Percentiles rank a stretch among this genome's conserved stretches.
These are phyloP conservation scores for Diphyllodes magnificus DNA, from an alignment of 2,113 vertebrate species.

Conservation along the genomic window DNA sequence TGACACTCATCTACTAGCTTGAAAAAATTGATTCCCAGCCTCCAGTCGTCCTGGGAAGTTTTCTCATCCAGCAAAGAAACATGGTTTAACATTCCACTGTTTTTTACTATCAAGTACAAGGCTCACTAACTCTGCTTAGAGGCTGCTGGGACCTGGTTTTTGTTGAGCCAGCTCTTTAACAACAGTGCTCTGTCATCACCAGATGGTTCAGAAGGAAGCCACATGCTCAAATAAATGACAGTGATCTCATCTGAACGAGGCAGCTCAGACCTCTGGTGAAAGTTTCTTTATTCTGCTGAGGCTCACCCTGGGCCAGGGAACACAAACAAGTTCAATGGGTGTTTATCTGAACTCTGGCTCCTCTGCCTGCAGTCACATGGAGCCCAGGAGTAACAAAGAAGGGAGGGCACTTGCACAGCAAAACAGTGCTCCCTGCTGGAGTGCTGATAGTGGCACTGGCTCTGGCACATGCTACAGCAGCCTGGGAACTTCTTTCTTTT, in stretches of 20 bases:
- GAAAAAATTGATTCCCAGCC: neutral
- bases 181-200: neutral
- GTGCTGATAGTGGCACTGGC: neutral
- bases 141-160: neutral
- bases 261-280: neutral
- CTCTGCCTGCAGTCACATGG: neutral
- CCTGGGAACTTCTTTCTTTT: neutral
- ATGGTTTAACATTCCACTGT: neutral
- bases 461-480: neutral
- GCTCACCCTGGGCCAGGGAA: neutral
- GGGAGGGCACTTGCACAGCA: neutral
- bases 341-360: neutral
- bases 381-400: neutral
- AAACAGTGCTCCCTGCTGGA: slow-evolving; percentile 21
- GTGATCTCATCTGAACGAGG: neutral
- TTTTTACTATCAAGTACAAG: neutral
- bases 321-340: neutral
- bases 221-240: neutral
- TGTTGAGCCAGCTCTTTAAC: neutral
- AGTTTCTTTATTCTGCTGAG: neutral
- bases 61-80: neutral
- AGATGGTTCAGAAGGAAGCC: neutral
- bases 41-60: neutral
- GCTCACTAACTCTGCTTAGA: neutral
- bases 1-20: neutral